phyloP scores from a whole-genome alignment of 2,888 invertebrate species.

The Mythimna loreyi region DNA sequence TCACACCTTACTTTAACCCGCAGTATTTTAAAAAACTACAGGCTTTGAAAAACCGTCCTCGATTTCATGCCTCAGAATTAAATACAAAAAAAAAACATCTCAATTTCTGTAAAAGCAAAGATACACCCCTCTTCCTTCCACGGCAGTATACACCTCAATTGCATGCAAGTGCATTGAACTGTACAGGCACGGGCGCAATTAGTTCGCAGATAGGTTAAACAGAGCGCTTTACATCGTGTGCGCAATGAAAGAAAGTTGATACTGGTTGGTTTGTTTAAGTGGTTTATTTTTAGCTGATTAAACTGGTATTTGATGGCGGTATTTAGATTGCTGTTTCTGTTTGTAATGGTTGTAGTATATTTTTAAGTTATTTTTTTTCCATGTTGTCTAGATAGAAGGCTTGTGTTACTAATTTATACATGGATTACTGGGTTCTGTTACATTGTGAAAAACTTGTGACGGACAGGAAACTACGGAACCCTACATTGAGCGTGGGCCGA shows the following conservation, averaged over 20 bases:
- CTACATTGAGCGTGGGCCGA: too few relatives aligned
- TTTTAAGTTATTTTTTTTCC: not conserved
- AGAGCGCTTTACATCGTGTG: conserved; percentile 56
- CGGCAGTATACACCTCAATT: conserved; percentile 59
- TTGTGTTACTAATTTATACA: too few relatives aligned
- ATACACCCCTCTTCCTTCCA: not conserved
- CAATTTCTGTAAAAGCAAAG: conserved; percentile 18
- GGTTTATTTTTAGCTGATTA: conserved; percentile 41
- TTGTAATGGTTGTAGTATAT: not conserved
- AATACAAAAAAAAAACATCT: not conserved
- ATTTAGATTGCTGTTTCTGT: conserved; percentile 6
- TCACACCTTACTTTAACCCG: too few relatives aligned
- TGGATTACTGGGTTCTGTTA: too few relatives aligned
- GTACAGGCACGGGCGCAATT: conserved; percentile 70
- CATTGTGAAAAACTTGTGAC: too few relatives aligned
- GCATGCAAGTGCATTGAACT: conserved; percentile 74
- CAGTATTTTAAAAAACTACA: too few relatives aligned
- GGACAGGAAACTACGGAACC: too few relatives aligned
- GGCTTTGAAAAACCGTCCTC: too few relatives aligned
- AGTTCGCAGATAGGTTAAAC: conserved; percentile 65
- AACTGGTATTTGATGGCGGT: not conserved
- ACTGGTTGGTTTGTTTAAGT: conserved; percentile 26
- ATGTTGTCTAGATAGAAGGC: not conserved
- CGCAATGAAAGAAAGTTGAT: conserved; percentile 56
- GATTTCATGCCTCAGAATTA: not conserved